phyloP scores from a whole-genome alignment of 2,797 vertebrate genomes.

The Acrocephalus scirpaceus region DNA sequence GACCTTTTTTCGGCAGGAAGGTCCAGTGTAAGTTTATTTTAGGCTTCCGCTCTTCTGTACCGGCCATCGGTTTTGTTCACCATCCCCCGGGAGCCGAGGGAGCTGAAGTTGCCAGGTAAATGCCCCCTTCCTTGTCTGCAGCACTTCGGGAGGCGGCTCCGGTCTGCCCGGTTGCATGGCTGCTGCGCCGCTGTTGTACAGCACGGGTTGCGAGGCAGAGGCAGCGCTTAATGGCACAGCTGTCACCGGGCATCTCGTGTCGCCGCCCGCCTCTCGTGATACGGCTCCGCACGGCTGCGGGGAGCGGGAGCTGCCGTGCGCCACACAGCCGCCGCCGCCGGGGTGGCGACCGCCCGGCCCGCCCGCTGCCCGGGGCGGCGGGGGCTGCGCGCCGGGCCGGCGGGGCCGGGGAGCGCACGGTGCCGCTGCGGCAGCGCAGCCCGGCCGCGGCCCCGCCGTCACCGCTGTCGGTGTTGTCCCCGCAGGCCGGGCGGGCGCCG shows the following conservation, averaged over 20 bases:
- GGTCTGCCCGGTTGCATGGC: not conserved
- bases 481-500: constrained; percentile 17
- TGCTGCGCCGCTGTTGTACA: not conserved
- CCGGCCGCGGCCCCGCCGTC: not conserved
- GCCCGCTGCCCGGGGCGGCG: not conserved
- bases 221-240: not conserved
- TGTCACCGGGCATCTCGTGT: not conserved
- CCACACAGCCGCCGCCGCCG: not conserved
- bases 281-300: not conserved
- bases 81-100: not conserved
- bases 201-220: not conserved
- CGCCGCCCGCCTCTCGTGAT: not conserved
- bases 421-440: not conserved
- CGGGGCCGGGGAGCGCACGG: not conserved
- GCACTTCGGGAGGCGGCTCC: not conserved
- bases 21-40: constrained; percentile 9
- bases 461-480: constrained; percentile 9
- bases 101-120: constrained; percentile 56
- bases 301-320: not conserved
- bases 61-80: not conserved
- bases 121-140: not conserved
- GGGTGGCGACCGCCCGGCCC: not conserved
- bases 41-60: not conserved
- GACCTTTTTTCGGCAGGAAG: not conserved
- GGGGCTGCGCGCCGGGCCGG: too few species aligned